A percentile compares a stretch with the other conserved stretches of the same genome.
phyloP scores from a whole-genome alignment of 2,113 vertebrate species.

The Reinhardtius hippoglossoides region DNA sequence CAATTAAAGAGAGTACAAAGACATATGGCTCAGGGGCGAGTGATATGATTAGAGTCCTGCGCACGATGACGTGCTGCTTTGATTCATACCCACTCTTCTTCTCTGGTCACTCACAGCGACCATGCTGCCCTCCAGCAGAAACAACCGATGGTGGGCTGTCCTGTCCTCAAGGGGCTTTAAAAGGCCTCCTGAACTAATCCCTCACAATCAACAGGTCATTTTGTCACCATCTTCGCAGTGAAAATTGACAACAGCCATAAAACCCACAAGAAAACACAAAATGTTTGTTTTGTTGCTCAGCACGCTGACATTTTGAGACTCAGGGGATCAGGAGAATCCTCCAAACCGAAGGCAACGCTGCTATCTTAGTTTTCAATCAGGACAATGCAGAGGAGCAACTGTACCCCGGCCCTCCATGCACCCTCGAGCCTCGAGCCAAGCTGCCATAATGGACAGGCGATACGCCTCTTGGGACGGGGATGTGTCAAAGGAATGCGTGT shows the following conservation, averaged over 20 bases:
- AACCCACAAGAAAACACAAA: background rate
- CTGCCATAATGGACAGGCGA: constrained; percentile 75
- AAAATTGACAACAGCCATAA: background rate
- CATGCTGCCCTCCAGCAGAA: constrained; percentile 16
- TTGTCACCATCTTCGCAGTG: constrained; percentile 20
- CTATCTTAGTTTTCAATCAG: constrained; percentile 58
- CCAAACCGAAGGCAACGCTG: constrained; percentile 24
- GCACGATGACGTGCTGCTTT: constrained; percentile 49
- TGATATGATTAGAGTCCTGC: constrained; percentile 80
- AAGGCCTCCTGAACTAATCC: constrained; percentile 4
- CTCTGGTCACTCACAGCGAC: constrained; percentile 37
- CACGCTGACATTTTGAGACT: constrained; percentile 44
- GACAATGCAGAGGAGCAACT: constrained; percentile 71
- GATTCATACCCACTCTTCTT: constrained; percentile 67
- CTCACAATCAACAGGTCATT: constrained; percentile 26
- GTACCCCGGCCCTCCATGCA: constrained; percentile 25
- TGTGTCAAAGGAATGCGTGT: constrained; percentile 74
- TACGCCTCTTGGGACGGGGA: constrained; percentile 73
- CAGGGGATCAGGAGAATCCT: constrained; percentile 38
- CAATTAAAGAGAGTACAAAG: constrained; percentile 80
- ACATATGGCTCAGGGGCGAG: constrained; percentile 70
- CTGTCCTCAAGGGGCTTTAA: constrained; percentile 22
- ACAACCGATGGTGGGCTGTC: constrained; percentile 24
- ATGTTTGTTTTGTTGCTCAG: constrained; percentile 21
- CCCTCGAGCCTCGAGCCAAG: constrained; percentile 28